These are phyloP conservation scores for Philhelius pedissequus DNA, from an alignment of 2,888 invertebrate species.

Conservation along the genomic window DNA sequence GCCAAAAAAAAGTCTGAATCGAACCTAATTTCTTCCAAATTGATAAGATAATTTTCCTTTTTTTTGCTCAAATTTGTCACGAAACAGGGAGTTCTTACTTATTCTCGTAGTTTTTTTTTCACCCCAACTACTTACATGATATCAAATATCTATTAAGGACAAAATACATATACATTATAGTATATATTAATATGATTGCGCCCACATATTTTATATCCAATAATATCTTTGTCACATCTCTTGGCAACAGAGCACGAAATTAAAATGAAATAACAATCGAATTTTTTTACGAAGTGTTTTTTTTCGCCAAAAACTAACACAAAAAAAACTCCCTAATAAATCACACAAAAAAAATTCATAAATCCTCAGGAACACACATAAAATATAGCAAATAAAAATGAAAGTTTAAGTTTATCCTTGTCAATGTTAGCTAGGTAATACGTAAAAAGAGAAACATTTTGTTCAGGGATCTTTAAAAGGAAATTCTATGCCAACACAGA, in stretches of 20 bases:
- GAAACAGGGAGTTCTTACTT: too few species aligned
- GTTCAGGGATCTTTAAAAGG: not conserved
- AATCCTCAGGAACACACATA: not conserved
- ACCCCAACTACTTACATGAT: too few species aligned
- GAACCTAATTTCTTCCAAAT: too few species aligned
- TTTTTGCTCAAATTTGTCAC: too few species aligned
- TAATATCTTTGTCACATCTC: not conserved
- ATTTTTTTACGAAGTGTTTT: not conserved
- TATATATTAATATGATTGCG: not conserved
- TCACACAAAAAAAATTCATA: slow-evolving; percentile 48
- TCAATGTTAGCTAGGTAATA: slow-evolving; percentile 21
- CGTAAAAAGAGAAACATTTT: slow-evolving; percentile 6
- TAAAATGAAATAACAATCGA: slow-evolving; percentile 32
- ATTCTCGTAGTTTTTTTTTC: too few species aligned
- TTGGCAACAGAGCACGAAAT: slow-evolving; percentile 7
- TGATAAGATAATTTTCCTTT: too few species aligned
- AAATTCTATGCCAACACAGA: slow-evolving; percentile 12
- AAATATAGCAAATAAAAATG: not conserved
- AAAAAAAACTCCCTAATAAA: slow-evolving; percentile 31
- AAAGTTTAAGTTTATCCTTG: slow-evolving; percentile 47
- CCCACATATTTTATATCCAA: not conserved
- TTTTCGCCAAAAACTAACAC: not conserved
- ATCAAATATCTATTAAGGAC: too few species aligned
- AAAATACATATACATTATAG: not conserved
- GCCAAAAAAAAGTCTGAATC: too few species aligned